These are phyloP conservation scores for Craniophora ligustri DNA, from an alignment of 2,888 invertebrate species.

Conservation along the genomic window DNA sequence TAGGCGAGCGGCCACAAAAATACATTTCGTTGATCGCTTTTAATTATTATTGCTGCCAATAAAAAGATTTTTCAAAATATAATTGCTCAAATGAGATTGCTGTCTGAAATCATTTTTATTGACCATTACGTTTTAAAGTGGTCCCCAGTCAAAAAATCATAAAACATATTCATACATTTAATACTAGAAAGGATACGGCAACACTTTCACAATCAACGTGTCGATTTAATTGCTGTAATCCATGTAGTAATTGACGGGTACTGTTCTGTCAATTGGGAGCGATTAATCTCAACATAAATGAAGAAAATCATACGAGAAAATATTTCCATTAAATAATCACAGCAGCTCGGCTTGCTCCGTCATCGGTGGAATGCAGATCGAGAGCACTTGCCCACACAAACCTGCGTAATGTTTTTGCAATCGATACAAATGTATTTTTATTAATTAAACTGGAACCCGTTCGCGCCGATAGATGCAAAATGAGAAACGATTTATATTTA, in stretches of 20 bases:
- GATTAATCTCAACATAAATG: constrained; percentile 56
- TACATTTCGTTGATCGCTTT: constrained; percentile 54
- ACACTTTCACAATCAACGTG: constrained; percentile 56
- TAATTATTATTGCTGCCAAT: constrained; percentile 59
- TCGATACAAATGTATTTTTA: constrained; percentile 57
- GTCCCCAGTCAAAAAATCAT: constrained; percentile 63
- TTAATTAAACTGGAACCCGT: constrained; percentile 58
- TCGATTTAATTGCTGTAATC: constrained; percentile 69
- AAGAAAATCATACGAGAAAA: constrained; percentile 55
- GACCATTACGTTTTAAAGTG: constrained; percentile 64
- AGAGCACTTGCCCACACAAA: constrained; percentile 60
- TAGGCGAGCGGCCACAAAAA: constrained; percentile 52
- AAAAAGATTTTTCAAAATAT: constrained; percentile 61
- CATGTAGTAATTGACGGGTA: constrained; percentile 63
- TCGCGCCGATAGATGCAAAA: constrained; percentile 56
- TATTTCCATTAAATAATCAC: constrained; percentile 56
- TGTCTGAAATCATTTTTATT: constrained; percentile 69
- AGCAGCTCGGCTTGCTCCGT: constrained; percentile 37
- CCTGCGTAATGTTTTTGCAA: constrained; percentile 62
- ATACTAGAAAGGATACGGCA: constrained; percentile 69
- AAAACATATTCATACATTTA: constrained; percentile 69
- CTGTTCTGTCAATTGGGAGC: constrained; percentile 61
- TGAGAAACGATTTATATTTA: constrained; percentile 65
- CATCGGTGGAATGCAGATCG: constrained; percentile 56
- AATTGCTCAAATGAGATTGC: constrained; percentile 62